Percentiles rank a stretch among this genome's conserved stretches.
Evolutionary conservation across 2,888 invertebrate genomes (phyloP).

Genomic region (Schizaphis graminum): DNA sequence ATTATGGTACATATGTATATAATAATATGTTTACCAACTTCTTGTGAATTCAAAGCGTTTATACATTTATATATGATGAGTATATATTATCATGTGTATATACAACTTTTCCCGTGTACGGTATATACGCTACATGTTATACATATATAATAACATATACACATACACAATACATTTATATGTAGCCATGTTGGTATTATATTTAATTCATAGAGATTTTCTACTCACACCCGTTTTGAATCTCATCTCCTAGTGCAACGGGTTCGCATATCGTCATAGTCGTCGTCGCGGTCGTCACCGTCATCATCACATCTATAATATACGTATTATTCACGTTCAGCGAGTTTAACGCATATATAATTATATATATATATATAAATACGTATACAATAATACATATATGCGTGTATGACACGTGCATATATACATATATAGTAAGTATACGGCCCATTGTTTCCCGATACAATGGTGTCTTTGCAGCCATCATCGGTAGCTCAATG

Average conservation of each 20-base stretch:
- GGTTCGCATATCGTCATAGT: neutral
- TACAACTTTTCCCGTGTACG: neutral
- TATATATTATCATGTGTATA: neutral
- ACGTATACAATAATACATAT: neutral
- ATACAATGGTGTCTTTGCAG: slow-evolving; percentile 12
- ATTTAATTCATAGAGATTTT: slow-evolving; percentile 19
- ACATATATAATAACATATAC: slow-evolving; percentile 8
- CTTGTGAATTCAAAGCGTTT: slow-evolving; percentile 17
- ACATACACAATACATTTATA: neutral
- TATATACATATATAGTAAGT: neutral
- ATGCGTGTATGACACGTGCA: neutral
- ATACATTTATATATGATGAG: neutral
- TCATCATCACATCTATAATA: neutral
- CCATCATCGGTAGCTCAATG: neutral
- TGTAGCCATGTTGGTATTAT: neutral
- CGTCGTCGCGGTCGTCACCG: neutral
- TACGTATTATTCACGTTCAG: neutral
- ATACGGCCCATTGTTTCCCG: slow-evolving; percentile 23
- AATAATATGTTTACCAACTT: neutral
- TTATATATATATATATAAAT: no score
- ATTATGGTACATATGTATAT: neutral
- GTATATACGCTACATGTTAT: neutral
- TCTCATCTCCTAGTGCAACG: neutral
- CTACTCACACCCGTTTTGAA: slow-evolving; percentile 9
- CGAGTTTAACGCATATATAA: neutral